phyloP scores from a whole-genome alignment of 2,113 vertebrate species.

The Chaenocephalus aceratus region DNA sequence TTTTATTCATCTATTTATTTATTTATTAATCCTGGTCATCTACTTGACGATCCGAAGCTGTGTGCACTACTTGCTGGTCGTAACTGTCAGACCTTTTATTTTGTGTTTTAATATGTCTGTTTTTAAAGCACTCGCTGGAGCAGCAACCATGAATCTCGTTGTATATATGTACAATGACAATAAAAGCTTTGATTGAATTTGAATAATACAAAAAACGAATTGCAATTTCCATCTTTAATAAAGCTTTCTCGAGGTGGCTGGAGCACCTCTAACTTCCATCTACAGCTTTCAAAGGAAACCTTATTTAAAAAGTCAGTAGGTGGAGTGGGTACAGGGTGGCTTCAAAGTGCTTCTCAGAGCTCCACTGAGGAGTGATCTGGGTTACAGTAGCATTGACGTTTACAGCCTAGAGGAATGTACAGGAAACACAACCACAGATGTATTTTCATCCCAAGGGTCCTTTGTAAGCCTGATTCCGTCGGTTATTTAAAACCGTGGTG shows the following conservation, averaged over 20 bases:
- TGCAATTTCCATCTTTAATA: no score
- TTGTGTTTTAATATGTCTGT: no score
- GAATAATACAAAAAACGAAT: no score
- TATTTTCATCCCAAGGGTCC: background rate
- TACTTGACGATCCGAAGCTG: no score
- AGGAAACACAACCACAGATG: conserved; percentile 18
- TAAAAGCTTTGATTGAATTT: no score
- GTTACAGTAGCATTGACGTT: conserved; percentile 24
- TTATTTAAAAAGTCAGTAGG: conserved; percentile 52
- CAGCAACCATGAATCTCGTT: no score
- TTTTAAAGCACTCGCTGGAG: no score
- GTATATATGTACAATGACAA: no score
- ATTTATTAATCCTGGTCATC: no score
- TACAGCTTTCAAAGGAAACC: conserved; percentile 52
- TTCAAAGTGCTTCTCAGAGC: conserved; percentile 28
- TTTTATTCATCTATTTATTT: no score
- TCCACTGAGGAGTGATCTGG: conserved; percentile 22
- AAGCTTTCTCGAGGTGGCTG: background rate
- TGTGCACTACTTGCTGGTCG: no score
- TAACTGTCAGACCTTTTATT: no score
- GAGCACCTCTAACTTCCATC: conserved; percentile 9
- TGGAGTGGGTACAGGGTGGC: background rate
- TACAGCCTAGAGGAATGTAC: conserved; percentile 7
- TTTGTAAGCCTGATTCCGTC: background rate
- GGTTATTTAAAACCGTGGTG: conserved; percentile 14